These are phyloP conservation scores for Gorsachius goisagi DNA, from an alignment of 2,113 vertebrate genomes.

Conservation along the genomic window DNA sequence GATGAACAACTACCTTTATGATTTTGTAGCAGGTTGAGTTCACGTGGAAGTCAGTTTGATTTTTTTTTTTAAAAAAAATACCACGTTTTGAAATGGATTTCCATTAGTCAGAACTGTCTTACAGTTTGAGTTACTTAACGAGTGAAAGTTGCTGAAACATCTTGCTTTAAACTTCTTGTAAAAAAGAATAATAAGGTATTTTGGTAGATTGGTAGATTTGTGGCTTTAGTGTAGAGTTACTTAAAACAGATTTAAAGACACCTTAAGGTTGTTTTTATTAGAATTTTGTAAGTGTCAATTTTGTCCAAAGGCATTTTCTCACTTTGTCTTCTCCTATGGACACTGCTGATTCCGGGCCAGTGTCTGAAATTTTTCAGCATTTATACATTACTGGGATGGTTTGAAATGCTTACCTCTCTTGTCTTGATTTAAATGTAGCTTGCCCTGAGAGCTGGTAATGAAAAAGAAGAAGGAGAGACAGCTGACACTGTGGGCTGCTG, in stretches of 20 bases:
- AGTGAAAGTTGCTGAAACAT: background rate
- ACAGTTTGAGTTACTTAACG: background rate
- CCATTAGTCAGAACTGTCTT: background rate
- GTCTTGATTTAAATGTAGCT: slow-evolving; percentile 73
- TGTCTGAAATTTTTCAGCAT: background rate
- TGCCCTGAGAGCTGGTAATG: slow-evolving; percentile 94
- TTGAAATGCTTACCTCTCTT: background rate
- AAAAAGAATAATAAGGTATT: background rate
- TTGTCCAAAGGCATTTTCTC: background rate
- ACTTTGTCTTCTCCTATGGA: background rate
- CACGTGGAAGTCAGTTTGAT: background rate
- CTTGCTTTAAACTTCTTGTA: background rate
- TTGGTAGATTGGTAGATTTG: background rate
- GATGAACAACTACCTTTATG: background rate
- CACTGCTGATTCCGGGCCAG: background rate
- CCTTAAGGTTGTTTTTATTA: background rate
- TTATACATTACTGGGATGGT: background rate
- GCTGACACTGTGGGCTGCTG: slow-evolving; percentile 96
- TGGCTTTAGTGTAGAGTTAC: background rate
- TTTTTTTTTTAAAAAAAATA: background rate
- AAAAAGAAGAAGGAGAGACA: slow-evolving; percentile 97
- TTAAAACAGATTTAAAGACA: background rate
- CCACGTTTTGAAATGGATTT: background rate
- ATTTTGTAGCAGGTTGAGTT: background rate
- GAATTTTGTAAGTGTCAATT: background rate